Conservation (phyloP, 2,888 invertebrate species). For the Corbicula japonica region DNA sequence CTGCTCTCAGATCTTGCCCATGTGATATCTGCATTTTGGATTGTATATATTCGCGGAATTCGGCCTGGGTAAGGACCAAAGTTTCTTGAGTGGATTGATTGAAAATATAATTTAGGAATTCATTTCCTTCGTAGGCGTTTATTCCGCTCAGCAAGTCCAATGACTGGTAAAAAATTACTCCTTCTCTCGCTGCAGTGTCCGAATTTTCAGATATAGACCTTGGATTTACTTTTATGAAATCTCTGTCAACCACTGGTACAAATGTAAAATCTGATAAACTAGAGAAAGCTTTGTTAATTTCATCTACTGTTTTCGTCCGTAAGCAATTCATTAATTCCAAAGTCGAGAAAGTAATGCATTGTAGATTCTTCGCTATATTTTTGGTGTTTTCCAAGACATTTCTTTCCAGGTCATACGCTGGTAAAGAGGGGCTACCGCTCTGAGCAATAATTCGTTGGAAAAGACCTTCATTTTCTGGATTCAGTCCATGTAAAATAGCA, state of each 20-base stretch:
- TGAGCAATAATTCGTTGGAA: too few relatives aligned
- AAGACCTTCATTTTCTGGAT: conserved; percentile 39
- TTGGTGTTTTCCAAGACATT: background rate
- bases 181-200: background rate
- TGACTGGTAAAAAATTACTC: conserved; percentile 23
- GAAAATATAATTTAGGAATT: too few relatives aligned
- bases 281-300: background rate
- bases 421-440: conserved; percentile 21
- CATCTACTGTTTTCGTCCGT: background rate
- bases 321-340: background rate
- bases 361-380: background rate
- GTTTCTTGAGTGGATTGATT: too few relatives aligned
- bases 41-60: background rate
- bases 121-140: conserved; percentile 11
- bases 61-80: too few relatives aligned
- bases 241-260: conserved; percentile 18
- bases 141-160: conserved; percentile 14
- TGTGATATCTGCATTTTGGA: background rate
- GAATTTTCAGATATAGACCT: background rate
- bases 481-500: conserved; percentile 49
- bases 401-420: background rate
- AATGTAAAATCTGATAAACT: background rate
- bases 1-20: background rate
- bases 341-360: background rate
- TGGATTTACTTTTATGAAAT: conserved; percentile 12